Evolutionary conservation across 2,113 vertebrate species (phyloP).

Genomic region (Rafetus swinhoei): DNA sequence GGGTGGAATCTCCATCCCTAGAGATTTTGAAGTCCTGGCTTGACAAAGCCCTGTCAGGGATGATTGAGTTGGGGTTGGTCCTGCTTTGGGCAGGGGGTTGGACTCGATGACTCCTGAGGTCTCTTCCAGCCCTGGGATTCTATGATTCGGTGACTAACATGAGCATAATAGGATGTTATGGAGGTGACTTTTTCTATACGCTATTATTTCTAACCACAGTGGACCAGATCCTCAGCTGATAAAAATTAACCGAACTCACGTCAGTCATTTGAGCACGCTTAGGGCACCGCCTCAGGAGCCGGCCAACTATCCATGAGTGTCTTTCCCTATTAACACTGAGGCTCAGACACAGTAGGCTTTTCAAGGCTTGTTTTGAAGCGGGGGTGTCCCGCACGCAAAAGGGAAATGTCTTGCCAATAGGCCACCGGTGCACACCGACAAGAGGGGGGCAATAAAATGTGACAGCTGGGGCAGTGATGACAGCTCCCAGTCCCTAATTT

Average conservation of each 20-base stretch:
- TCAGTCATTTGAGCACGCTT: background rate
- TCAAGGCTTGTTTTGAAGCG: slow-evolving; percentile 17
- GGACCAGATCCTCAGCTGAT: background rate
- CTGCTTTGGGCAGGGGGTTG: too few species aligned
- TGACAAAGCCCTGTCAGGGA: too few species aligned
- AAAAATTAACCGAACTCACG: fast-evolving
- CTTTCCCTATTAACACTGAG: slow-evolving; percentile 2
- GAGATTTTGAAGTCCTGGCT: too few species aligned
- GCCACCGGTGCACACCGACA: slow-evolving; percentile 31
- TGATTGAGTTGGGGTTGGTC: too few species aligned
- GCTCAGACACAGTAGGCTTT: background rate
- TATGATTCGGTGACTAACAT: background rate
- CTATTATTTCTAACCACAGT: background rate
- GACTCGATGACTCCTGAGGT: too few species aligned
- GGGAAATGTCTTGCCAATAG: slow-evolving; percentile 8
- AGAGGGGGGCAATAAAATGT: slow-evolving; percentile 34
- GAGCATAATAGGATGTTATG: background rate
- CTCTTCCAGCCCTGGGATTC: background rate
- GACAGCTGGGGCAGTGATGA: slow-evolving; percentile 50
- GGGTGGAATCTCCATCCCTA: too few species aligned
- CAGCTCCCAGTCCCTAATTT: slow-evolving; percentile 46
- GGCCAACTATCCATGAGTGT: background rate
- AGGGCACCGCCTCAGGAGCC: background rate
- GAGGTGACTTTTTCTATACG: background rate
- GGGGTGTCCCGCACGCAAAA: background rate